These are phyloP conservation scores for Diceros bicornis DNA, from an alignment of 2,797 vertebrate genomes.

Conservation along the genomic window DNA sequence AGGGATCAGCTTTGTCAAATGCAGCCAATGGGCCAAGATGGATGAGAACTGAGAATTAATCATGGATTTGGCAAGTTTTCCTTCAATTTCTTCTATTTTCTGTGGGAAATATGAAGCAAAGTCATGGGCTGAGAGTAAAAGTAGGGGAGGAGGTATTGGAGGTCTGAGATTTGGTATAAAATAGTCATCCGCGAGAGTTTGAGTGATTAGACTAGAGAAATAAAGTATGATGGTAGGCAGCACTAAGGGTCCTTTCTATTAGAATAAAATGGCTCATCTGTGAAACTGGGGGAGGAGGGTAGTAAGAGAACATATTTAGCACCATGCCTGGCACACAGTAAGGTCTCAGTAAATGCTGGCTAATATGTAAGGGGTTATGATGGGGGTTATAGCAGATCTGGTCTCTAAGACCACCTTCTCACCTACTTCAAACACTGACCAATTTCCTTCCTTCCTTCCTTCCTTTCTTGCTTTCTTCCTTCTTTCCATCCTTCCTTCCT, in stretches of 20 bases:
- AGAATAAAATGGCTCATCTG: slow-evolving; percentile 29
- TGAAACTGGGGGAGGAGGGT: background rate
- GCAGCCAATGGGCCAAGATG: background rate
- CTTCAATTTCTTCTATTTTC: background rate
- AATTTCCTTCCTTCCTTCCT: background rate
- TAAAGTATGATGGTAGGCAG: background rate
- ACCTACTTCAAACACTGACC: background rate
- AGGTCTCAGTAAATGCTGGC: background rate
- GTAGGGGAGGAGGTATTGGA: background rate
- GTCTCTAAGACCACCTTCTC: background rate
- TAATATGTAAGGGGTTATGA: background rate
- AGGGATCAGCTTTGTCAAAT: background rate
- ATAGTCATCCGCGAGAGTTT: background rate
- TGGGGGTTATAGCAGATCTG: background rate
- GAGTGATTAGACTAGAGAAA: background rate
- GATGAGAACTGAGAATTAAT: background rate
- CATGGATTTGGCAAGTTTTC: background rate
- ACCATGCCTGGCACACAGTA: background rate
- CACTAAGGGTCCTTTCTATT: background rate
- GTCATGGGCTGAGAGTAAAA: background rate
- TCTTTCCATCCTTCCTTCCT: background rate
- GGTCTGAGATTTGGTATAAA: background rate
- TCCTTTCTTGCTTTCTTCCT: background rate
- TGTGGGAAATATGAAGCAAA: slow-evolving; percentile 3
- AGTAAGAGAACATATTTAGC: background rate